Base-by-base conservation (phyloP, 2,888 invertebrate genomes). In the Formica aserva region DNA sequence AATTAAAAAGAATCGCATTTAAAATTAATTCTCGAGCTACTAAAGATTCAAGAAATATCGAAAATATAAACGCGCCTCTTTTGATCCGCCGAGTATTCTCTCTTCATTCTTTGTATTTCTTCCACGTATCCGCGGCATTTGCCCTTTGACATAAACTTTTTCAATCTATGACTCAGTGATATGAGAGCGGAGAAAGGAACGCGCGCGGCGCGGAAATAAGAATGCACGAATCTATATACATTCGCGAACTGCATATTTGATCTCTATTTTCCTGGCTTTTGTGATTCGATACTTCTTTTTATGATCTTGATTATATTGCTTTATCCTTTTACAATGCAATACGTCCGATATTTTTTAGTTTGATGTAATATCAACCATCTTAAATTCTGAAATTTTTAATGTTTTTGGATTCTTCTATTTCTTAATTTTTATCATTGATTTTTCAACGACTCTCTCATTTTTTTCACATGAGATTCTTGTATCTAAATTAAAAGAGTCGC, bases 101-200 rank as follows among this genome's bases (percentile, higher is more conserved):
- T 57, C 52, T 63, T 48, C n/a, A 41, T 52, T 57, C 57, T 84
- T 15, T 66, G n/a, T 66, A 66, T 60, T 62, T 67, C 83, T 66
- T 66, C 18, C 65, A 52, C 57, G 57, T 60, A 72, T 71, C 13
- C 60, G 60, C 22, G 60, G 45, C 60, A 22, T 57, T 45, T 45
- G 45, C 60, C 45, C 72, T 72, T 80, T 80, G 78, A 80, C 60
- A 80, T 72, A 26, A 71, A 78, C 71, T 78, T 71, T 78, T 78
- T 78, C 71, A 71, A 78, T 78, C 55, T 71, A 71, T 41, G 41
- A 45, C 22, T 71, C 45, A 32, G 72, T 5, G 72, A 80, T 80
- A 72, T 35, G 26, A 32, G 57, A 45, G 71, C 38, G 32, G 48
- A 65, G 32, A 41, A 55, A 22, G 32, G 26, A 60, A 69, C 69